phyloP scores from a whole-genome alignment of 2,797 vertebrate genomes.

The Yasuhikotakia modesta region DNA sequence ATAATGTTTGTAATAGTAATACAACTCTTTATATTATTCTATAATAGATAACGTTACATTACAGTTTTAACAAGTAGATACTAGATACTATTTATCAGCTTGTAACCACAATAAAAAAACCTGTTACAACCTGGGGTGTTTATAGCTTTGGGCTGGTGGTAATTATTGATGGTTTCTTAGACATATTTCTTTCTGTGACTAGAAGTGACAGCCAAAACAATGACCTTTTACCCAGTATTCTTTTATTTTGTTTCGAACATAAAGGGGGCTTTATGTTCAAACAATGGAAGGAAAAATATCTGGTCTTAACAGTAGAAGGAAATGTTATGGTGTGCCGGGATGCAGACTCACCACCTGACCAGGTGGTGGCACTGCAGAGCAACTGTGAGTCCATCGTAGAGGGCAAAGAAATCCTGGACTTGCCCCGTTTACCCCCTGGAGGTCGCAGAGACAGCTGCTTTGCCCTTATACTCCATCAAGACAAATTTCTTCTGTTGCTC shows the following conservation, averaged over 20 bases:
- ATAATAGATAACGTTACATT: no score
- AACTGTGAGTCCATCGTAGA: slow-evolving; percentile 76
- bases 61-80: no score
- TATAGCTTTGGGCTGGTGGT: no score
- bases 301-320: slow-evolving; percentile 79
- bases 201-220: background rate
- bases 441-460: slow-evolving; percentile 81
- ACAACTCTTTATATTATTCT: no score
- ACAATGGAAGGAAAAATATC: slow-evolving; percentile 85
- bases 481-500: slow-evolving; percentile 79
- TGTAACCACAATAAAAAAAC: no score
- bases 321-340: slow-evolving; percentile 79
- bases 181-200: no score
- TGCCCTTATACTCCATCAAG: slow-evolving; percentile 78
- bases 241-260: background rate
- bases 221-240: background rate
- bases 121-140: no score
- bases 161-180: no score
- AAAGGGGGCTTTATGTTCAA: slow-evolving; percentile 85
- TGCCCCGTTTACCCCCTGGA: slow-evolving; percentile 78
- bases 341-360: slow-evolving; percentile 76
- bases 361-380: slow-evolving; percentile 74
- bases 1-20: no score
- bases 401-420: slow-evolving; percentile 78
- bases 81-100: no score